phyloP scores from a whole-genome alignment of 2,888 invertebrate species.

The Nephrotoma flavescens region DNA sequence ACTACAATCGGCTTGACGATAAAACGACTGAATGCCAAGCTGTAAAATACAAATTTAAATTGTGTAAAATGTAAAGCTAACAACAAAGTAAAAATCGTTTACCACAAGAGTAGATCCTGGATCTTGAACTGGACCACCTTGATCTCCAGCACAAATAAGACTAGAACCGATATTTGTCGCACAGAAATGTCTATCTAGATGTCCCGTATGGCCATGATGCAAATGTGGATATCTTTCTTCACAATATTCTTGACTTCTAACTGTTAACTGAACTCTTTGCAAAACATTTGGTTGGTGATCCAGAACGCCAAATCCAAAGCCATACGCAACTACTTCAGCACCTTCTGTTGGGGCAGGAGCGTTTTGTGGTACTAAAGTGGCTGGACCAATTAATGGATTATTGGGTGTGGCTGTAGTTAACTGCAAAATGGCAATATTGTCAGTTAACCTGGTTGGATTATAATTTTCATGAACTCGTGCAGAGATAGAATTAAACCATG shows the following conservation, averaged over 20 bases:
- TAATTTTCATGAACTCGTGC: not conserved
- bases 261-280: not conserved
- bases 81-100: not conserved
- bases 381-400: not conserved
- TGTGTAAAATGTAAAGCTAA: too few species aligned
- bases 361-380: not conserved
- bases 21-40: not conserved
- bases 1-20: not conserved
- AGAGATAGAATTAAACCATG: not conserved
- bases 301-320: not conserved
- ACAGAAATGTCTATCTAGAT: not conserved
- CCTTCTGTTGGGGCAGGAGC: not conserved
- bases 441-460: too few species aligned
- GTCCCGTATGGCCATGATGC: not conserved
- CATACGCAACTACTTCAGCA: not conserved
- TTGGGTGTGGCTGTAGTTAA: too few species aligned
- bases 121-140: not conserved
- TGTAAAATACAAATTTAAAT: too few species aligned
- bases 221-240: not conserved
- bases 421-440: too few species aligned
- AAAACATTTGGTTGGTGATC: not conserved
- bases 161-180: not conserved
- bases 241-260: not conserved
- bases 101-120: not conserved
- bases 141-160: not conserved